Evolutionary conservation across 1,140 invertebrate species (phyloP), one percentile per base, ranked within the genome.

Genomic region (Neodiprion fabricii): DNA sequence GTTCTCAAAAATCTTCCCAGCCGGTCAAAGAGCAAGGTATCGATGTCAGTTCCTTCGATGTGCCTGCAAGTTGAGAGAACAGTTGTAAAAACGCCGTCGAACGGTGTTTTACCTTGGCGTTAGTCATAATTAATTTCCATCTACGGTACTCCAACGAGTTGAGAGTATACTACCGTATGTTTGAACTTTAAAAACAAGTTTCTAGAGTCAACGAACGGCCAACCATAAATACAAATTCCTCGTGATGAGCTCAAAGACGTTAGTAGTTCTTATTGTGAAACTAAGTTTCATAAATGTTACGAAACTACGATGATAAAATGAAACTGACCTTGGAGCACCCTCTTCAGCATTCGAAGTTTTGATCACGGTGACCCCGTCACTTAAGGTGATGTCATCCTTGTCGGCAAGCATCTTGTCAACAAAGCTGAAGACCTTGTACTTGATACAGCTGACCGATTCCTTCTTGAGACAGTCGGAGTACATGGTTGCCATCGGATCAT

Each of bases 371-470:
- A 96, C 93, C 23, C 94, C 94, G 76, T 96, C 94, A 72, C 93
- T 93, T 14, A 96, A 83, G 1, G 92, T 92, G 80, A 95, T 95
- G 70, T 91, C 91, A 77, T 95, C 94, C 85, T 94, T 95, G 77
- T 93, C 91, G 1, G 91, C 91, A 23, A 95, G 87, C 89, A 94
- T 93, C 84, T 95, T 95, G 86, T 96, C 95, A 47, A 95, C 93
- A 85, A 93, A 95, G 0, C 93, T 92, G 88, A 95, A 95, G 76
- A 96, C 90, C 83, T 95, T 96, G 89, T 95, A 94, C 84, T 95
- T 96, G 75, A 96, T 90, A 83, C 95, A 96, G 84, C 92, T 92
- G 48, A 94, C 91, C 1, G 94, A 94, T 81, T 95, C 94, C 85
- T 95, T 95, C 77, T 92, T 91, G 70, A 95, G 83, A 80, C 95